Conservation (phyloP, 2,113 vertebrate species). For the Natator depressus region DNA sequence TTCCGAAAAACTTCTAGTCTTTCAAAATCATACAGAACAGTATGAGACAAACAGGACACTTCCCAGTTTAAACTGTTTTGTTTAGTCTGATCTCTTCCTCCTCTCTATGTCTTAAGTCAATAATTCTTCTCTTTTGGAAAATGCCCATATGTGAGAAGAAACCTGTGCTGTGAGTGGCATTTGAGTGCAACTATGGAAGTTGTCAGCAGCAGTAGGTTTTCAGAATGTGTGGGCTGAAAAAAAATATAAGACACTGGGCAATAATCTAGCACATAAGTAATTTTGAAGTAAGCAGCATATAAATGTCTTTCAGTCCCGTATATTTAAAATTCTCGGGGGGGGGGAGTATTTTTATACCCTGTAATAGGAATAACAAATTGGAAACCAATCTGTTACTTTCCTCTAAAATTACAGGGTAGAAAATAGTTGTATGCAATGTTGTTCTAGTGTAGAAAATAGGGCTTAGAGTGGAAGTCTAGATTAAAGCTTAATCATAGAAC, state of each 20-base stretch:
- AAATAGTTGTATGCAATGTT: neutral
- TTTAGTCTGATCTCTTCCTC: neutral
- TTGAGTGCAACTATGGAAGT: neutral
- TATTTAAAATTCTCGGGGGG: neutral
- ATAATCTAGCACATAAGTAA: neutral
- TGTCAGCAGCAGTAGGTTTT: neutral
- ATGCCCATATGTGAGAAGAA: neutral
- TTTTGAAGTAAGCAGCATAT: neutral
- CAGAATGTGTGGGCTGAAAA: neutral
- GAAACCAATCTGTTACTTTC: neutral
- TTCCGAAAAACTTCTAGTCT: neutral
- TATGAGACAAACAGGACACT: neutral
- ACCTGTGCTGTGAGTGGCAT: neutral
- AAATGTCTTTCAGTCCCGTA: neutral
- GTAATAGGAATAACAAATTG: neutral
- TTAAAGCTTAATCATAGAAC: fast-evolving
- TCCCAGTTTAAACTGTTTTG: neutral
- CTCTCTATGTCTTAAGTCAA: neutral
- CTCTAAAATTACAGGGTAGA: neutral
- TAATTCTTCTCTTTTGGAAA: neutral
- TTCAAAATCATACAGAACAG: neutral
- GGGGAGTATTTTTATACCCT: neutral
- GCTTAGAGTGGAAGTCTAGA: neutral
- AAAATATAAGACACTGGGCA: neutral
- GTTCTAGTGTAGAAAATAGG: neutral